Percentiles rank a stretch among this genome's conserved stretches.
Conservation (phyloP, 2,113 vertebrate genomes). For the Nibea coibor region DNA sequence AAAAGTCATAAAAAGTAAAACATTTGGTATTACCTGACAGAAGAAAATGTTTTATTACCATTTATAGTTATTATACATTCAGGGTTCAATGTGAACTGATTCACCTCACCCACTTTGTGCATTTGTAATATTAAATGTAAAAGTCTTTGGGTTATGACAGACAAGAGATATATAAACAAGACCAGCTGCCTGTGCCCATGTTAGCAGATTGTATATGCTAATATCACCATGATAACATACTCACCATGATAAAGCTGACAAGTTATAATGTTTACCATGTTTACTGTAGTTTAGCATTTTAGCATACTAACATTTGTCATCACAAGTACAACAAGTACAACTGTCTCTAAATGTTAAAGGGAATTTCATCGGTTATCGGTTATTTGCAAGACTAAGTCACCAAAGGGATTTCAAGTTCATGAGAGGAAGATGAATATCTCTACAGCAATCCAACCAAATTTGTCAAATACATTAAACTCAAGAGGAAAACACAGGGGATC, state of each 20-base stretch:
- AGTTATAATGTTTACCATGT: neutral
- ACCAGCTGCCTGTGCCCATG: neutral
- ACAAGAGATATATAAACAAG: neutral
- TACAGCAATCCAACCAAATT: neutral
- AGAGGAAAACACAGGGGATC: no score
- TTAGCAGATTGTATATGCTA: neutral
- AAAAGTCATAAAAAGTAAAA: constrained; percentile 10
- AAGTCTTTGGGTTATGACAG: neutral
- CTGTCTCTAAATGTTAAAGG: no score
- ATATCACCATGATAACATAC: neutral
- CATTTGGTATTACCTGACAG: constrained; percentile 1
- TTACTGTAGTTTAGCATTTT: neutral
- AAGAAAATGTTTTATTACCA: neutral
- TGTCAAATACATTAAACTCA: no score
- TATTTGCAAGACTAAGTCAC: neutral
- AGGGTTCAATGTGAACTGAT: neutral
- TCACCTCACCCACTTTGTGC: neutral
- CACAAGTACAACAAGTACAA: no score
- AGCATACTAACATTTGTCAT: neutral
- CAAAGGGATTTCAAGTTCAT: neutral
- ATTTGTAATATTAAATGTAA: neutral
- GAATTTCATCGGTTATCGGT: neutral
- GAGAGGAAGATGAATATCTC: neutral
- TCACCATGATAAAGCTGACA: neutral
- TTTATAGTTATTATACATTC: neutral